These are phyloP conservation scores for Cydia fagiglandana DNA, from an alignment of 1,140 invertebrate species.

Conservation along the genomic window DNA sequence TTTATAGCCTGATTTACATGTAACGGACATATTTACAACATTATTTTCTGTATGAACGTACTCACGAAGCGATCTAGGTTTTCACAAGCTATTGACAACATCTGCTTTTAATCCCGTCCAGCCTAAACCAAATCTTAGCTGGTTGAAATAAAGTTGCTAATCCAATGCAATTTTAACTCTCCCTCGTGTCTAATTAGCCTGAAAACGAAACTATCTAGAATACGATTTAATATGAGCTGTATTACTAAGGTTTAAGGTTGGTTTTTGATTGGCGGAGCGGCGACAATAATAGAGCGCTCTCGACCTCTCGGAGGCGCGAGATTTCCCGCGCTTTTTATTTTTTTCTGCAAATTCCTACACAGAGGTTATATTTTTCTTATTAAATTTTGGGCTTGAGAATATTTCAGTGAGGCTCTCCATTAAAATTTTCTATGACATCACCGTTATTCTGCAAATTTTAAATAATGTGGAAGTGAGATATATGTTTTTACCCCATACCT, in stretches of 20 bases:
- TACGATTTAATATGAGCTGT: slow-evolving; percentile 47
- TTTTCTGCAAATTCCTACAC: slow-evolving; percentile 16
- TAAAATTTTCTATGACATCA: neutral
- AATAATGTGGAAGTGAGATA: too few species aligned
- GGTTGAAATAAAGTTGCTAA: slow-evolving; percentile 48
- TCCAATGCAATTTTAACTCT: slow-evolving; percentile 40
- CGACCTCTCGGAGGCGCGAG: slow-evolving; percentile 61
- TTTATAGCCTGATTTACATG: neutral
- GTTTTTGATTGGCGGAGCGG: slow-evolving; percentile 31
- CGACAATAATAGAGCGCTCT: slow-evolving; percentile 71
- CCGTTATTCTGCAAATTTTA: neutral
- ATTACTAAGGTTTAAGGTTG: slow-evolving; percentile 44
- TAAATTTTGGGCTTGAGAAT: neutral
- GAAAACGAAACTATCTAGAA: slow-evolving; percentile 66
- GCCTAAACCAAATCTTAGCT: slow-evolving; percentile 36
- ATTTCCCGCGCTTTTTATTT: slow-evolving; percentile 56
- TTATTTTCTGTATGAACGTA: slow-evolving; percentile 33
- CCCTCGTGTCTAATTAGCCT: slow-evolving; percentile 72
- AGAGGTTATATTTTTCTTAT: slow-evolving; percentile 10
- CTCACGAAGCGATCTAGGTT: slow-evolving; percentile 44
- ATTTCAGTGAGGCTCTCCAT: neutral
- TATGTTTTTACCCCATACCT: too few species aligned
- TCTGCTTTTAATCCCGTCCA: slow-evolving; percentile 40
- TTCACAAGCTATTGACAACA: slow-evolving; percentile 48
- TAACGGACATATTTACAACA: neutral